Conservation (phyloP, 1,140 invertebrate genomes). For the Colletes gigas region DNA sequence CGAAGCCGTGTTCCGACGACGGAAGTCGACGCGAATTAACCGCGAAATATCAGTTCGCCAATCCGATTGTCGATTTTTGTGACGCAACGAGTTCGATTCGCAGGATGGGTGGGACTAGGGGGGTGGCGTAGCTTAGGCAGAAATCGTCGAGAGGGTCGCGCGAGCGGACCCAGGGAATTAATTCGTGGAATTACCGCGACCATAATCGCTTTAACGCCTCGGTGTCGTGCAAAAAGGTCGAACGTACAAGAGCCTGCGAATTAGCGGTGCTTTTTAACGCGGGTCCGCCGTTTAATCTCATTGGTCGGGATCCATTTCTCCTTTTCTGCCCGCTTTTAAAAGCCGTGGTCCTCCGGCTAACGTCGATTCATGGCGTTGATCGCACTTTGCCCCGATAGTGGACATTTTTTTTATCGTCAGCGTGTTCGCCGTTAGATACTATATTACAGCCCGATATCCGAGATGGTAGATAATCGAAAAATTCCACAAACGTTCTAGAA, state of each 20-base stretch:
- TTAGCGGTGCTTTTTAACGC: constrained; percentile 59
- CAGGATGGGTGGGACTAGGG: too few species aligned
- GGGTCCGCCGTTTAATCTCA: constrained; percentile 54
- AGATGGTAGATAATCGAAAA: too few species aligned
- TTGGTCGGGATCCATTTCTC: constrained; percentile 51
- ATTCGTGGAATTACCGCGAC: constrained; percentile 60
- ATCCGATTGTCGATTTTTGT: constrained; percentile 22
- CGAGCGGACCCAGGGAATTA: constrained; percentile 46
- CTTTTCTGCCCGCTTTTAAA: constrained; percentile 40
- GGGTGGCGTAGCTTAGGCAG: neutral
- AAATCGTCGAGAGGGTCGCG: constrained; percentile 24
- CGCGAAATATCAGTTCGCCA: neutral
- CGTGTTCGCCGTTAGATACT: neutral
- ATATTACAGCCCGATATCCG: too few species aligned
- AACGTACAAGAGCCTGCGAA: constrained; percentile 60
- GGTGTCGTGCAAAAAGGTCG: constrained; percentile 48
- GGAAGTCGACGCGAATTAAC: neutral
- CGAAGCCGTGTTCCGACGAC: neutral
- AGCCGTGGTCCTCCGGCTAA: neutral
- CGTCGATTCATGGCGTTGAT: constrained; percentile 9
- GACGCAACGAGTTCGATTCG: neutral
- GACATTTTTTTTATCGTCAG: neutral
- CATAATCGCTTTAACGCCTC: constrained; percentile 63
- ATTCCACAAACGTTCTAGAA: too few species aligned
- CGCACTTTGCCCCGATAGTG: neutral